These are phyloP conservation scores for Rhegmatorhina hoffmannsi DNA, from an alignment of 2,113 vertebrate species.

Conservation along the genomic window DNA sequence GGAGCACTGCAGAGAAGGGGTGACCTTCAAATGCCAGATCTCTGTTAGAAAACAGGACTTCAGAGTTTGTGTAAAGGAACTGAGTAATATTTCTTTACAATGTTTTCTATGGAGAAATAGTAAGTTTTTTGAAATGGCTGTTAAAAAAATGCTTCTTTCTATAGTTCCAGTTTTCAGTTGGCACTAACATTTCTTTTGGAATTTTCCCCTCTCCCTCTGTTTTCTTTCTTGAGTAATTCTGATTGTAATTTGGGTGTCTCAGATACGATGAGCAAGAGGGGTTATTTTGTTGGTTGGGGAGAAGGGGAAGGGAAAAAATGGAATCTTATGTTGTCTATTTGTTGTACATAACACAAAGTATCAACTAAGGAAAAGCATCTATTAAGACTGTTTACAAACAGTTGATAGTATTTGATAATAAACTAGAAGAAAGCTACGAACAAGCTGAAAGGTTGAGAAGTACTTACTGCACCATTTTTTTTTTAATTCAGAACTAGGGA, in stretches of 20 bases:
- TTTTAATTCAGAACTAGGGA: neutral
- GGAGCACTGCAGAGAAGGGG: neutral
- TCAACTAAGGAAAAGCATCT: neutral
- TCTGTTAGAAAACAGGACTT: neutral
- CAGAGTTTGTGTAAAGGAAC: neutral
- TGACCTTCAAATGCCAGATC: neutral
- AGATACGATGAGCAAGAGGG: neutral
- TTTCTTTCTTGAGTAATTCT: neutral
- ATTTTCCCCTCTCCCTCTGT: fast-evolving
- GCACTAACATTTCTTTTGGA: neutral
- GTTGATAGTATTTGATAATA: neutral
- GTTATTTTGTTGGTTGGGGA: neutral
- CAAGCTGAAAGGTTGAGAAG: neutral
- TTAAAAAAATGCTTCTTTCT: neutral
- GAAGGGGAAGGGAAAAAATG: neutral
- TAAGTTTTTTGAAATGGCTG: neutral
- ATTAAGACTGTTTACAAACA: neutral
- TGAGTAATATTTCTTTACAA: neutral
- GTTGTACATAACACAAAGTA: neutral
- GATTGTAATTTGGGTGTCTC: neutral
- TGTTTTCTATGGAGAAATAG: neutral
- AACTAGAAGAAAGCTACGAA: neutral
- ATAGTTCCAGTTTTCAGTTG: neutral
- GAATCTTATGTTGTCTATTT: neutral
- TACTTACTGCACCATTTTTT: neutral